Evolutionary conservation across 2,113 vertebrate species (phyloP), one percentile per base, ranked within the genome.

Genomic region (Salvelinus sp.): DNA sequence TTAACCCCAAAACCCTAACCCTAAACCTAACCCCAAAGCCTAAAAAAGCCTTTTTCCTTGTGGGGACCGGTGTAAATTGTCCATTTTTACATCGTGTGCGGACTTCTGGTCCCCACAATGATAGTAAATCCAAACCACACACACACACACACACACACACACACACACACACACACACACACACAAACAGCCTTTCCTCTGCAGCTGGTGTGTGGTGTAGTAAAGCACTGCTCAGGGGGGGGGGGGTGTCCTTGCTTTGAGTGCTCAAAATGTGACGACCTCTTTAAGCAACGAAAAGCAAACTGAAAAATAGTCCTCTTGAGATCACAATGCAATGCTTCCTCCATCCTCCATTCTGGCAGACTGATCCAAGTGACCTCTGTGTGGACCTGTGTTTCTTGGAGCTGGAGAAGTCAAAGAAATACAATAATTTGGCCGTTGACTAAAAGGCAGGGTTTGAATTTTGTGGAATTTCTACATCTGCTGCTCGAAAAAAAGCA

Each of bases 241-340:
- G 84, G 30, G 77, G 78, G 84, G 30, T 7, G 33, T 38, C 33
- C 33, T 38, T 85, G 84, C 76, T 78, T 70, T 76, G 69, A 86
- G 70, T 72, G 75, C 70, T 54, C 48, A 76, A 77, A 66, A 64
- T 69, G 82, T 68, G 75, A 44, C 38, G 28, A 3, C 54, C 72
- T 79, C 73, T 82, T 81, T 79, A 74, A 82, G 66, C 28, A 69
- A 58, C 77, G 76, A 90, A 88, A 84, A 87, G 75, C 74, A 75
- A 58, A 73, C 80, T 83, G 73, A 77, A 84, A 79, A 83, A 80
- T 85, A 67, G 65, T 28, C 63, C 80, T 69, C 67, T 76, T 54
- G 30, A 77, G 73, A 83, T 76, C 72, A 66, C 6, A 3, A 68
- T 79, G 75, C 79, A 73, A 64, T 22, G 16, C 33, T 38, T 70